These are phyloP conservation scores for Drosophila lini DNA, from an alignment of 1,140 invertebrate species.

Conservation along the genomic window DNA sequence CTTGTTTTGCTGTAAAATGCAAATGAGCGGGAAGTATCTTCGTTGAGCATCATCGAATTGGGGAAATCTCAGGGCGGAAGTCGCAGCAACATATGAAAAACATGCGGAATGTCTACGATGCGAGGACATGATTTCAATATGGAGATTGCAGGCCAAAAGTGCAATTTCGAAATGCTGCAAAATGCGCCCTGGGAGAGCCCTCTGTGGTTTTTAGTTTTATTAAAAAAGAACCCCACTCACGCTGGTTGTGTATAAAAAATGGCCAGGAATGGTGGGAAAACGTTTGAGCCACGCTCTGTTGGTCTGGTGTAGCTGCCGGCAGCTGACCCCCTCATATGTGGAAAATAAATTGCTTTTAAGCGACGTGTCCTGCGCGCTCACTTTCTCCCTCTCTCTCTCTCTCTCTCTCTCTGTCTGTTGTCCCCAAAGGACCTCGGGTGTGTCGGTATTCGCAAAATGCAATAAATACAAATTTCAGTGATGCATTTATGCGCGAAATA, in stretches of 20 bases:
- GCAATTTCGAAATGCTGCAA: slow-evolving; percentile 45
- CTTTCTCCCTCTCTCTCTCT: background rate
- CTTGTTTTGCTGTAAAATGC: slow-evolving; percentile 55
- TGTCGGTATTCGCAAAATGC: slow-evolving; percentile 59
- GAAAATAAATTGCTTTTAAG: slow-evolving; percentile 75
- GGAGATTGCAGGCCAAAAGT: slow-evolving; percentile 50
- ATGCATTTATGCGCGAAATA: slow-evolving; percentile 57
- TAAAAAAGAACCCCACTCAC: slow-evolving; percentile 12
- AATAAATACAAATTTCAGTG: slow-evolving; percentile 68
- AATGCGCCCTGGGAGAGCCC: slow-evolving; percentile 27
- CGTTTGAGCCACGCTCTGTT: slow-evolving; percentile 40
- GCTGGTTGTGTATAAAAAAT: slow-evolving; percentile 15
- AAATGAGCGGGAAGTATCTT: slow-evolving; percentile 51
- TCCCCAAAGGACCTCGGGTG: slow-evolving; percentile 32
- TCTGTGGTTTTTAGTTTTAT: slow-evolving; percentile 56
- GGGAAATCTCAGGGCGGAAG: slow-evolving; percentile 17
- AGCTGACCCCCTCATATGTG: slow-evolving; percentile 44
- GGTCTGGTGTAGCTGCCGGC: slow-evolving; percentile 8
- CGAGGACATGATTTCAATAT: slow-evolving; percentile 51
- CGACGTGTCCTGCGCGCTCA: slow-evolving; percentile 24
- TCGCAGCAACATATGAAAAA: slow-evolving; percentile 10
- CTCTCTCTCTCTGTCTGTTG: background rate
- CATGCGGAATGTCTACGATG: slow-evolving; percentile 12
- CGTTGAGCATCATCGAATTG: slow-evolving; percentile 25
- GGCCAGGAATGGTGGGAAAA: slow-evolving; percentile 16